Percentiles rank a stretch among this genome's conserved stretches.
Conservation (phyloP, 1,140 invertebrate genomes). For the Teleopsis dalmanni region DNA sequence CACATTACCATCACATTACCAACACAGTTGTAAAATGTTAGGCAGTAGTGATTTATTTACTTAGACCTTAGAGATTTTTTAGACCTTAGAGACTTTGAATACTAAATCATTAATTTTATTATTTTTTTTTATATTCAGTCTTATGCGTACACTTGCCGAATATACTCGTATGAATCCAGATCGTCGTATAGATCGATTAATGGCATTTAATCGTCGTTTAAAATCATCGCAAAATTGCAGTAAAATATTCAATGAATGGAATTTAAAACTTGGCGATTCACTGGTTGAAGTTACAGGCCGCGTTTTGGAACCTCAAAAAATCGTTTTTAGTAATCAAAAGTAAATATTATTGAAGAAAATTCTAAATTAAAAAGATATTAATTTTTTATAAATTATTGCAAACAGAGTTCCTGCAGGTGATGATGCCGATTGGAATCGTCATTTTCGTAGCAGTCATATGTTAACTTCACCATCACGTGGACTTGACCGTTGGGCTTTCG, state of each 20-base stretch:
- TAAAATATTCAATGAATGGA: conserved; percentile 54
- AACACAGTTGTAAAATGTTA: neutral
- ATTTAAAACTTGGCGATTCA: conserved; percentile 50
- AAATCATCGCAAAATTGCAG: conserved; percentile 45
- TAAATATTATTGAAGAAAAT: too few species aligned
- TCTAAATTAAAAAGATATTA: too few species aligned
- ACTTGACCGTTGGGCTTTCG: conserved; percentile 48
- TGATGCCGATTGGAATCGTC: conserved; percentile 58
- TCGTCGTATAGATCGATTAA: conserved; percentile 54
- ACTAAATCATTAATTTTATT: conserved; percentile 5
- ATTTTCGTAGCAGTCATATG: conserved; percentile 47
- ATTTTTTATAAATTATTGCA: too few species aligned
- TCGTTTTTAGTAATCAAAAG: conserved; percentile 21
- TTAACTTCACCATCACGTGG: conserved; percentile 35
- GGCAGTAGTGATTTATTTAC: neutral
- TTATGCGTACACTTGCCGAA: conserved; percentile 57
- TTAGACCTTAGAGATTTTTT: neutral
- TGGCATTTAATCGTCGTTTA: conserved; percentile 53
- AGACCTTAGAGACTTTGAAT: neutral
- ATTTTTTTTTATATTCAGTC: conserved; percentile 40
- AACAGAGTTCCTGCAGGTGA: conserved; percentile 32
- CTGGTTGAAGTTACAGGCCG: conserved; percentile 57
- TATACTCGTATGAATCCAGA: conserved; percentile 58
- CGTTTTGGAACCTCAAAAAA: conserved; percentile 48
- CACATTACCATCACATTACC: neutral